Evolutionary conservation across 92 coral and sea anemone species (phyloP).

Genomic region (Isaurus tuberculatus): DNA sequence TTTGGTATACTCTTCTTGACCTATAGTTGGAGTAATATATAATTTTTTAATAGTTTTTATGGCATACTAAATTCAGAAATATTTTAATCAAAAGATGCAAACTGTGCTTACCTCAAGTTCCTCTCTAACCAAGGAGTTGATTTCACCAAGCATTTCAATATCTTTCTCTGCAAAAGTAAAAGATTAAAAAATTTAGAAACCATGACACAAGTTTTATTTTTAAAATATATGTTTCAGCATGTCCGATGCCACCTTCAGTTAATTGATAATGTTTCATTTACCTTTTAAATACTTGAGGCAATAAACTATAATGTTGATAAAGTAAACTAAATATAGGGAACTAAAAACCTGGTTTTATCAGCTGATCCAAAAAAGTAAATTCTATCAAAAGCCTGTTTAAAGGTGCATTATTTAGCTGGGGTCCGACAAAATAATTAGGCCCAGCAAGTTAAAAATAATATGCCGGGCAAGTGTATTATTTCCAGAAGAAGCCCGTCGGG

Average conservation of each 20-base stretch:
- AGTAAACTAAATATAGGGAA: too few species aligned
- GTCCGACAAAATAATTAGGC: too few species aligned
- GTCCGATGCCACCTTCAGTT: not conserved
- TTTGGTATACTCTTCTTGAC: not conserved
- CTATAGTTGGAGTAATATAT: not conserved
- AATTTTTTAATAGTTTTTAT: not conserved
- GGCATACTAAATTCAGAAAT: not conserved
- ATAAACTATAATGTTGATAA: too few species aligned
- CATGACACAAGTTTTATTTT: not conserved
- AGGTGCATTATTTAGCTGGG: too few species aligned
- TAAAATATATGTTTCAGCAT: not conserved
- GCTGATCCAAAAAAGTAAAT: too few species aligned
- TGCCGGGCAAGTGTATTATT: too few species aligned
- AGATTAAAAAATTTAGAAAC: not conserved
- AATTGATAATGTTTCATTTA: too few species aligned
- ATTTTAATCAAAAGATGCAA: not conserved
- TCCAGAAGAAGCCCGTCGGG: too few species aligned
- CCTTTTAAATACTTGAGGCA: too few species aligned
- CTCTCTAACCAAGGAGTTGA: slow-evolving; percentile 76
- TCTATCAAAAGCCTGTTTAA: too few species aligned
- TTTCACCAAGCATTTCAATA: slow-evolving; percentile 81
- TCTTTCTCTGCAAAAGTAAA: slow-evolving; percentile 70
- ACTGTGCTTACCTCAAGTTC: slow-evolving; percentile 57
- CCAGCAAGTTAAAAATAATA: too few species aligned
- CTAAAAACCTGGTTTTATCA: too few species aligned